phyloP scores from a whole-genome alignment of 2,797 vertebrate genomes.

The Gymnopithys bicolor region DNA sequence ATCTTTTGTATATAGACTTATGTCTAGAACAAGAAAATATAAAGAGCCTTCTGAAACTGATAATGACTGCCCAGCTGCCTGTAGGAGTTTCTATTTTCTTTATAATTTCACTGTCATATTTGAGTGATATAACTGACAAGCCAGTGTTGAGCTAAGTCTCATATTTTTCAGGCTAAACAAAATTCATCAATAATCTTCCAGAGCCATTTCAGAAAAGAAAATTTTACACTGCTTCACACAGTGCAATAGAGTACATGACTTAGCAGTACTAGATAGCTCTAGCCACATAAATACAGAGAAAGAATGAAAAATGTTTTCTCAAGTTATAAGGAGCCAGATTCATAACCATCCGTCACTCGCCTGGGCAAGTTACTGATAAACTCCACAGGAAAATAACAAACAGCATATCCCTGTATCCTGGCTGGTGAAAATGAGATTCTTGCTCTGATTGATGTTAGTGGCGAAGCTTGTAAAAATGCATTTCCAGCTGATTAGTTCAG shows the following conservation, averaged over 20 bases:
- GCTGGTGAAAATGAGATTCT: conserved; percentile 84
- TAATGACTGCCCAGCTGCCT: conserved; percentile 12
- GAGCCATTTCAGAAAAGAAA: conserved; percentile 51
- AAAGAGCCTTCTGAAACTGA: neutral
- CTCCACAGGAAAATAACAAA: conserved; percentile 82
- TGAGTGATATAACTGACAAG: conserved; percentile 34
- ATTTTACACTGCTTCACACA: conserved; percentile 42
- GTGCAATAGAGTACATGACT: conserved; percentile 59
- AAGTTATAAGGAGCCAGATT: conserved; percentile 78
- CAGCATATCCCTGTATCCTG: conserved; percentile 76
- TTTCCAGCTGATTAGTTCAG: conserved; percentile 86
- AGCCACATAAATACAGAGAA: conserved; percentile 57
- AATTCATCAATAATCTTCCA: conserved; percentile 57
- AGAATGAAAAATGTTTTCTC: conserved; percentile 79
- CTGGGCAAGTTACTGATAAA: conserved; percentile 82
- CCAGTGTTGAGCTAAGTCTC: neutral
- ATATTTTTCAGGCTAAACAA: conserved; percentile 38
- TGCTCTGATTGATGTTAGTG: conserved; percentile 82
- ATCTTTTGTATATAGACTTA: neutral
- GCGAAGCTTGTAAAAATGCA: conserved; percentile 85
- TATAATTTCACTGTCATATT: conserved; percentile 35
- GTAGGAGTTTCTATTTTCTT: conserved; percentile 41
- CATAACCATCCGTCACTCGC: conserved; percentile 82
- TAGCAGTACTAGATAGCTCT: conserved; percentile 65
- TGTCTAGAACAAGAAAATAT: neutral